A percentile compares a stretch with the other conserved stretches of the same genome.
phyloP scores from a whole-genome alignment of 2,888 invertebrate genomes.

The Drosophila greeni region DNA sequence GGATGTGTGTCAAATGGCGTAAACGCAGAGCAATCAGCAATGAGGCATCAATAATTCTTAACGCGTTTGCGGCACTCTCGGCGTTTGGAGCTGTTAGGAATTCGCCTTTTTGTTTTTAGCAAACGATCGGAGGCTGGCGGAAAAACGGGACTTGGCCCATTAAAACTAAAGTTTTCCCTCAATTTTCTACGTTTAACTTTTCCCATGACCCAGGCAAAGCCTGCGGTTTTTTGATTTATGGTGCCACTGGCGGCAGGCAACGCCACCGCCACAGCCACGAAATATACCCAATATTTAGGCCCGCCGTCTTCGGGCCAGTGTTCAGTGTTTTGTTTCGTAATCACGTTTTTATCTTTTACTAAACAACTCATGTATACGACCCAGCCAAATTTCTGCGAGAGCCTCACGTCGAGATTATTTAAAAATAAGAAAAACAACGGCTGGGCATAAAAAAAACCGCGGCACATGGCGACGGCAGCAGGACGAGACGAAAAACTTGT shows the following conservation, averaged over 20 bases:
- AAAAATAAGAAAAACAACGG: slow-evolving; percentile 16
- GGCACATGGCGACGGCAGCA: slow-evolving; percentile 9
- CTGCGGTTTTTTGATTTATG: slow-evolving; percentile 59
- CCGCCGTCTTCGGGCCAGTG: slow-evolving; percentile 39
- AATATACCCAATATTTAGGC: slow-evolving; percentile 48
- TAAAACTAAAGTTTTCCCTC: slow-evolving; percentile 63
- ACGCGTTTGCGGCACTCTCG: slow-evolving; percentile 55
- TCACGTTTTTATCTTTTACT: slow-evolving; percentile 68
- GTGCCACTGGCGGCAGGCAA: slow-evolving; percentile 64
- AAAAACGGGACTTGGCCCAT: slow-evolving; percentile 50
- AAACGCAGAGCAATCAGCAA: slow-evolving; percentile 70
- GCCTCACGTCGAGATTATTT: slow-evolving; percentile 32
- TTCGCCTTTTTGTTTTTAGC: slow-evolving; percentile 13
- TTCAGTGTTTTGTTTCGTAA: slow-evolving; percentile 62
- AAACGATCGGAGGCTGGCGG: slow-evolving; percentile 7
- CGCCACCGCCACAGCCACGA: slow-evolving; percentile 39
- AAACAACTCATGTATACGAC: slow-evolving; percentile 41
- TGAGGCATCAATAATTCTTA: slow-evolving; percentile 70
- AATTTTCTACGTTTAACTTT: slow-evolving; percentile 45
- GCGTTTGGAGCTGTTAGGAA: slow-evolving; percentile 11
- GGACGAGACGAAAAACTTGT: slow-evolving; percentile 31
- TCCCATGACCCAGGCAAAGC: slow-evolving; percentile 5
- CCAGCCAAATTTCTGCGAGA: slow-evolving; percentile 3
- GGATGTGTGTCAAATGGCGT: slow-evolving; percentile 67
- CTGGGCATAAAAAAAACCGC: slow-evolving; percentile 10